Evolutionary conservation across 2,888 invertebrate species (phyloP), one percentile per base, ranked within the genome.

Genomic region (Busseola fusca): DNA sequence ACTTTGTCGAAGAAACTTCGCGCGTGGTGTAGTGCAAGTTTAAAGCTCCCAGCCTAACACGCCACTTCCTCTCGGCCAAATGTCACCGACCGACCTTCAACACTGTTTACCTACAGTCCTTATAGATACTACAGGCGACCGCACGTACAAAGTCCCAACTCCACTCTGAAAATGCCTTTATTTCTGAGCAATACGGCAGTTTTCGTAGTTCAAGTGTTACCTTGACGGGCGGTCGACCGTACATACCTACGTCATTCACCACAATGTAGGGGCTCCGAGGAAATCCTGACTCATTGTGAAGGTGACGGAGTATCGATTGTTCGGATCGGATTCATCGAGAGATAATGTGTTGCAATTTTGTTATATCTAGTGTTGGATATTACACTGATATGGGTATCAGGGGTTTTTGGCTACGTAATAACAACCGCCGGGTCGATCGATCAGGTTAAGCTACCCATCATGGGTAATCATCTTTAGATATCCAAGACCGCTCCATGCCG

Each of bases 11-110:
- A n/a, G n/a, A n/a, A n/a, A n/a, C n/a, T n/a, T n/a, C n/a, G n/a
- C n/a, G n/a, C n/a, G n/a, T n/a, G n/a, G n/a, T n/a, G n/a, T n/a
- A n/a, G n/a, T n/a, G n/a, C n/a, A n/a, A 52, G 57, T 54, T 12
- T 63, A 9, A 34, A 42, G 45, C 45, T 45, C 52, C 10, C 48
- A 54, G 62, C 69, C 57, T 72, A 69, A 40, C 18, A n/a, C 7
- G n/a, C 40, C 14, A 84, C 77, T 84, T 82, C 84, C 83, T 80
- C 57, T 69, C 62, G 40, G 48, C 54, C 73, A 80, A 83, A 83
- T 83, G 77, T 77, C 83, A 64, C 73, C 59, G 75, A 74, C 80
- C 83, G 80, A 7, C 84, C 84, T 74, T 76, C 27, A 57, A 54
- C 65, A 48, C 63, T 63, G 14, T 18, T 40, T 34, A 60, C 42